Percentiles rank a stretch among this genome's conserved stretches.
These are phyloP conservation scores for Presbytis comata DNA, from an alignment of 2,797 vertebrate genomes.

Conservation along the genomic window DNA sequence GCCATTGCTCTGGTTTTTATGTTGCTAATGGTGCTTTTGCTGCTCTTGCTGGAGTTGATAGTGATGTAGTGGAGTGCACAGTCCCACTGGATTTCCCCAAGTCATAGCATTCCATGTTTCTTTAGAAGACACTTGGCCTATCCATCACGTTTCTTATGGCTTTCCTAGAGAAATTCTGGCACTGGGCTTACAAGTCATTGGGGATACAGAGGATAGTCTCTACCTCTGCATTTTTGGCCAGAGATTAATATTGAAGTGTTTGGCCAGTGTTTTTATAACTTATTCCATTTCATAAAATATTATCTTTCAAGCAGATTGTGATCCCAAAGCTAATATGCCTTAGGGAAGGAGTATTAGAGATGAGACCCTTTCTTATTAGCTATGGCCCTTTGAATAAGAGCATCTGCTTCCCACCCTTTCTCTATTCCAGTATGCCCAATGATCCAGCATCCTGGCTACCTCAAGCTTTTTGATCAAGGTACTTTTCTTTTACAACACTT, in stretches of 20 bases:
- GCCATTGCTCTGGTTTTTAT: not conserved
- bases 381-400: not conserved
- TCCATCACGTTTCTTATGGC: not conserved
- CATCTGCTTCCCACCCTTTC: not conserved
- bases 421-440: not conserved
- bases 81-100: not conserved
- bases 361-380: not conserved
- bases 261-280: not conserved
- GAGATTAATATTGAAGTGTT: not conserved
- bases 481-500: not conserved
- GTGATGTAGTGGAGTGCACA: not conserved
- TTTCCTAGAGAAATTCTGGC: not conserved
- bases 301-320: not conserved
- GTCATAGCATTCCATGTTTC: not conserved
- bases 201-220: not conserved
- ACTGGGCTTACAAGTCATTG: not conserved
- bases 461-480: not conserved
- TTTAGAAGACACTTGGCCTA: not conserved
- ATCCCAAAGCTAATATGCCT: not conserved
- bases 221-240: not conserved
- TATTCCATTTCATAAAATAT: not conserved
- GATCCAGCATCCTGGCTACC: not conserved
- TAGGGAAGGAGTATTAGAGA: not conserved
- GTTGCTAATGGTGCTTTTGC: not conserved
- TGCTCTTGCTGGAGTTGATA: not conserved